Evolutionary conservation across 2,888 invertebrate genomes (phyloP), one percentile per base, ranked within the genome.

Genomic region (Sinodicranocentrus sp.): DNA sequence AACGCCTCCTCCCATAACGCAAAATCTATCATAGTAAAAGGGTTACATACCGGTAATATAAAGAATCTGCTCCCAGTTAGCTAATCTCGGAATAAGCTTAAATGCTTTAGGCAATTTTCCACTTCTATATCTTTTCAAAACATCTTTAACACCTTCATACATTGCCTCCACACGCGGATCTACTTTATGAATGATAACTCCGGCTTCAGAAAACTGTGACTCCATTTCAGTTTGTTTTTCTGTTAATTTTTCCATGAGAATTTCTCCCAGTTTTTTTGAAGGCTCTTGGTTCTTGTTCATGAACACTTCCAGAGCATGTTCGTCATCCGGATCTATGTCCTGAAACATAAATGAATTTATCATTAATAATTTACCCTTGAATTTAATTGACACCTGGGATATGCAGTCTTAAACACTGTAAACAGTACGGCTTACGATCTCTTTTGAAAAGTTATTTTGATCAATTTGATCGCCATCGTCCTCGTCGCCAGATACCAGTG

Each of bases 61-160:
- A 23, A 97, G 91, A 88, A 97, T 94, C 91, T 98, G 97, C 90
- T 98, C 98, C 98, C 98, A 99, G 91, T 98, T 98, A 80, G 93
- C 93, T 78, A 98, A 92, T 90, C 94, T 94, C 1, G 99, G 99
- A 85, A 99, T 94, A 90, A 98, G 94, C 93, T 99, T 99, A 90
- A 99, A 99, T 0, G 98, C 98, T 91, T 99, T 99, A 0, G 99
- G 99, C 43, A 99, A 92, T 92, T 98, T 98, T 25, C 99, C 99
- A 90, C 96, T 97, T 85, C 99, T 93, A 90, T 98, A 99, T 89
- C 94, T 95, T 87, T 93, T 92, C 89, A 99, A 92, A 1, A 99
- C 95, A 90, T 96, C 94, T 87, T 95, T 92, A 0, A 99, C 97
- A 75, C 96, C 96, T 91, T 95, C 95, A 91, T 97, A 99, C 95